These are phyloP conservation scores for Brachyptera putata DNA, from an alignment of 2,888 invertebrate species.

Conservation along the genomic window DNA sequence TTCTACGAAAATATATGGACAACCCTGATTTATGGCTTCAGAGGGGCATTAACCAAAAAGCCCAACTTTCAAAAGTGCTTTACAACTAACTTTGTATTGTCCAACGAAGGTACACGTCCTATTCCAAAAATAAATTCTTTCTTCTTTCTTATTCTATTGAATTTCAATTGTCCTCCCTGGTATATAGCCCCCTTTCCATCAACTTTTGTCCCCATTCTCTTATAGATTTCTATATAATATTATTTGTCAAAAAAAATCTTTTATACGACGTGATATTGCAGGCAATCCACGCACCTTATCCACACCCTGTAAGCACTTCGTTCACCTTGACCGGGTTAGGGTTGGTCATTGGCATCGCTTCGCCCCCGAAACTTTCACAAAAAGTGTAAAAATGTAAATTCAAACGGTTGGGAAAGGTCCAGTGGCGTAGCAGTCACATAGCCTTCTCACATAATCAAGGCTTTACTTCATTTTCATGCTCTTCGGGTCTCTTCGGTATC, in stretches of 20 bases:
- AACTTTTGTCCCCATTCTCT: neutral
- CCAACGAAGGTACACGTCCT: neutral
- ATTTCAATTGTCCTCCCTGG: constrained; percentile 8
- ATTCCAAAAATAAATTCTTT: constrained; percentile 4
- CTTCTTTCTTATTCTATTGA: constrained; percentile 10
- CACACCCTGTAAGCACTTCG: neutral
- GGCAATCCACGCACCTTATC: constrained; percentile 1
- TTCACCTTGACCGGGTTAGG: constrained; percentile 9
- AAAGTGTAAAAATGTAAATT: neutral
- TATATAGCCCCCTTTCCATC: neutral
- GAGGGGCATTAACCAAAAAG: constrained; percentile 3
- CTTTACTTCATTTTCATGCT: too few species aligned
- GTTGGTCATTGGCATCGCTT: constrained; percentile 4
- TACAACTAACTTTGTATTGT: constrained; percentile 13
- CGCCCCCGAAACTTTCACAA: neutral
- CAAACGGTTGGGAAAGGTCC: neutral
- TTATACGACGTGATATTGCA: neutral
- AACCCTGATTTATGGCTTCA: too few species aligned
- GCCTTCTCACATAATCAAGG: too few species aligned
- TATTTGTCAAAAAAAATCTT: constrained; percentile 12
- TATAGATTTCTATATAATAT: constrained; percentile 1
- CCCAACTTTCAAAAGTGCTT: constrained; percentile 1
- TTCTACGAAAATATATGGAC: too few species aligned
- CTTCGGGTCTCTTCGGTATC: too few species aligned
- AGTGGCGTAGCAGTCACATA: too few species aligned